Evolutionary conservation across 2,113 vertebrate species (phyloP).

Genomic region (Cnemophilus loriae): DNA sequence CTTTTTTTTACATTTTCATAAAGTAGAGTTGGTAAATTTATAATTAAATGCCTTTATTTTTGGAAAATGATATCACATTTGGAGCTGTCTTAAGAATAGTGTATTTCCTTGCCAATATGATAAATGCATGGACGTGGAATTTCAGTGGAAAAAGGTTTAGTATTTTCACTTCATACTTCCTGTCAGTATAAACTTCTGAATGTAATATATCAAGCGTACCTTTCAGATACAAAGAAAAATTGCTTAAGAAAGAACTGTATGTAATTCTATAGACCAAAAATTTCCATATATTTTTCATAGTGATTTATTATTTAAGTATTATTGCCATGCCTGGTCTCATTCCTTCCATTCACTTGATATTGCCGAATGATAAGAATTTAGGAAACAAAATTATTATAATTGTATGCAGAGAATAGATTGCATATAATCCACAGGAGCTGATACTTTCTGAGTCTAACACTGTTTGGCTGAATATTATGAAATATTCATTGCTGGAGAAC

Average conservation of each 20-base stretch:
- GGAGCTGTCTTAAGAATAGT: background rate
- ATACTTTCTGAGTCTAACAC: background rate
- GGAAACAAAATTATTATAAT: background rate
- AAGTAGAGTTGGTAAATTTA: background rate
- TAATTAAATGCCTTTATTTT: background rate
- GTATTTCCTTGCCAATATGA: background rate
- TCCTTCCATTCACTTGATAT: background rate
- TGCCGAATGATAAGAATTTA: background rate
- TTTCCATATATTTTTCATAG: background rate
- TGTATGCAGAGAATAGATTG: background rate
- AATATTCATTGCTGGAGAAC: background rate
- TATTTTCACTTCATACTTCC: background rate
- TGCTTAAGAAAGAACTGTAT: background rate
- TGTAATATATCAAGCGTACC: background rate
- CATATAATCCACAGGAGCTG: background rate
- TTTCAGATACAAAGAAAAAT: background rate
- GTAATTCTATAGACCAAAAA: background rate
- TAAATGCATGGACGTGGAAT: accelerated
- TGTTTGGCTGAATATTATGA: background rate
- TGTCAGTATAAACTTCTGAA: background rate
- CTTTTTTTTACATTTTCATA: background rate
- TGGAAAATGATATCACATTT: background rate
- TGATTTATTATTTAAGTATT: background rate
- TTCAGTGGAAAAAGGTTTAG: background rate
- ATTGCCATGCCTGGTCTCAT: background rate